These are phyloP conservation scores for Leptinotarsa rubiginosa DNA, from an alignment of 2,888 invertebrate species.

Conservation along the genomic window DNA sequence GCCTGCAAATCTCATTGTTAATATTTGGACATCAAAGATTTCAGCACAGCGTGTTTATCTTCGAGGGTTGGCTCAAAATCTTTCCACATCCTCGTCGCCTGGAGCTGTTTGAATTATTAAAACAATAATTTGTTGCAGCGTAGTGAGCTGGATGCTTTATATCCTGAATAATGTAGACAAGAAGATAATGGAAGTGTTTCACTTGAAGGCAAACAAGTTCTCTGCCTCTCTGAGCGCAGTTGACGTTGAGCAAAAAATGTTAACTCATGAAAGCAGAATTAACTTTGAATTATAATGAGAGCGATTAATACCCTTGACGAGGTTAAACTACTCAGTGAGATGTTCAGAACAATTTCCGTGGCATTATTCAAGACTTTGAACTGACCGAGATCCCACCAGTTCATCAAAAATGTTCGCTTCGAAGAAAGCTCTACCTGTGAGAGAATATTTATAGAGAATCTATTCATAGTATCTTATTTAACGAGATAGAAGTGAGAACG, in stretches of 20 bases:
- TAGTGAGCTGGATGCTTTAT: constrained; percentile 28
- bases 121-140: constrained; percentile 40
- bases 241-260: not conserved
- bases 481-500: no score
- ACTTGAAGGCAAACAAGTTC: constrained; percentile 17
- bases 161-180: constrained; percentile 30
- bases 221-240: not conserved
- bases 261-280: not conserved
- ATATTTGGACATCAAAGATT: constrained; percentile 38
- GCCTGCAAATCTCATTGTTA: constrained; percentile 25
- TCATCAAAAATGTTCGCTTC: no score
- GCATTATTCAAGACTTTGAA: no score
- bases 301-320: not conserved
- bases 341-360: no score
- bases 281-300: not conserved
- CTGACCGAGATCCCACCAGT: no score
- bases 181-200: constrained; percentile 24
- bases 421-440: no score
- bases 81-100: constrained; percentile 24
- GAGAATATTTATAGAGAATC: no score
- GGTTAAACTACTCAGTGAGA: not conserved
- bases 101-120: constrained; percentile 42
- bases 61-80: constrained; percentile 30
- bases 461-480: no score
- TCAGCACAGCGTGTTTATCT: constrained; percentile 33